Conservation (phyloP, 2,888 invertebrate species). For the Idaea straminata region DNA sequence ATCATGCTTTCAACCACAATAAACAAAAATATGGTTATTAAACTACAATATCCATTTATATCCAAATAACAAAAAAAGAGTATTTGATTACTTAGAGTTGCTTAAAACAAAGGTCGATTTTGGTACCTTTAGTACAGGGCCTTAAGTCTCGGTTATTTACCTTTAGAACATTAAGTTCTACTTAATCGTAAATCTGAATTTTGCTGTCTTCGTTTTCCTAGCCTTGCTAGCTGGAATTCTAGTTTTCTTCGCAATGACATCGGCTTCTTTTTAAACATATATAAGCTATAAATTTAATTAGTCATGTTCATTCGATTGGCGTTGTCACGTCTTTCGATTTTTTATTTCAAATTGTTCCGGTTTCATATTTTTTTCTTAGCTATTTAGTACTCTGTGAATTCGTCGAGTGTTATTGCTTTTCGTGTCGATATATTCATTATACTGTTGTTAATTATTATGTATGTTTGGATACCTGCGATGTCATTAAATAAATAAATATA, state of each 20-base stretch:
- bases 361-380: background rate
- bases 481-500: too few relatives aligned
- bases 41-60: too few relatives aligned
- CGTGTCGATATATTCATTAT: background rate
- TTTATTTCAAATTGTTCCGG: background rate
- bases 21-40: too few relatives aligned
- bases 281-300: background rate
- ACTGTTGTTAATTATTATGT: background rate
- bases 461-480: background rate
- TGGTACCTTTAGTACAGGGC: too few relatives aligned
- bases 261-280: too few relatives aligned
- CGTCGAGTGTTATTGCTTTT: background rate
- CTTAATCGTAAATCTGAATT: background rate
- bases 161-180: background rate
- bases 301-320: background rate
- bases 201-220: background rate
- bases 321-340: background rate
- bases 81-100: too few relatives aligned
- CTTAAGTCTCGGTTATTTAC: conserved; percentile 9
- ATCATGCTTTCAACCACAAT: too few relatives aligned
- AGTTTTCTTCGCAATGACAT: too few relatives aligned
- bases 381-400: background rate
- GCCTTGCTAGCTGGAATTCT: background rate
- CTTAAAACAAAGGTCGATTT: too few relatives aligned
- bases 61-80: too few relatives aligned